Conservation (phyloP, 2,888 invertebrate genomes). For the Hipparchia sbordonii region DNA sequence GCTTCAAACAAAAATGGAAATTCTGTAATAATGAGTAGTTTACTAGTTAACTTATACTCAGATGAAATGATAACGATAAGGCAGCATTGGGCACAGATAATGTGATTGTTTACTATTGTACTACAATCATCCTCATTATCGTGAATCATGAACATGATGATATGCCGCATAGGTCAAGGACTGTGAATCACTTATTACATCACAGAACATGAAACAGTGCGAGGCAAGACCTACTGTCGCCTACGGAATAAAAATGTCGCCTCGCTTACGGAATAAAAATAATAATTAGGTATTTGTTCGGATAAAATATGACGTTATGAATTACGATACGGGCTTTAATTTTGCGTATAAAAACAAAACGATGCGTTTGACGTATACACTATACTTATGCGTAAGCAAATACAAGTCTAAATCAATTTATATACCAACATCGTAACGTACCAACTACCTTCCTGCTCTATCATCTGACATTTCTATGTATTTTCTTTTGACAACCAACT, state of each 20-base stretch:
- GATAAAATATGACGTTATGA: background rate
- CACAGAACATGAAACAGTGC: slow-evolving; percentile 9
- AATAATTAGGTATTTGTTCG: background rate
- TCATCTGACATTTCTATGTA: no score
- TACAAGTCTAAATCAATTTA: background rate
- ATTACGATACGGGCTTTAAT: background rate
- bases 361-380: background rate
- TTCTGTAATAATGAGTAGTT: background rate
- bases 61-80: background rate
- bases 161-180: slow-evolving; percentile 47
- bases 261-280: background rate
- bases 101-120: slow-evolving; percentile 31
- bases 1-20: background rate
- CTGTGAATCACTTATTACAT: slow-evolving; percentile 38
- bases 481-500: no score
- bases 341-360: background rate
- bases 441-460: no score
- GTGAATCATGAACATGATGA: slow-evolving; percentile 30
- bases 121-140: slow-evolving; percentile 32
- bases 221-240: slow-evolving; percentile 5
- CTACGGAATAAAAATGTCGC: background rate
- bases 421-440: no score
- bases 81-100: slow-evolving; percentile 8
- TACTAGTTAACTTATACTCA: background rate
- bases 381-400: background rate